phyloP scores from a whole-genome alignment of 1,140 invertebrate genomes.

The Camponotus pennsylvanicus region DNA sequence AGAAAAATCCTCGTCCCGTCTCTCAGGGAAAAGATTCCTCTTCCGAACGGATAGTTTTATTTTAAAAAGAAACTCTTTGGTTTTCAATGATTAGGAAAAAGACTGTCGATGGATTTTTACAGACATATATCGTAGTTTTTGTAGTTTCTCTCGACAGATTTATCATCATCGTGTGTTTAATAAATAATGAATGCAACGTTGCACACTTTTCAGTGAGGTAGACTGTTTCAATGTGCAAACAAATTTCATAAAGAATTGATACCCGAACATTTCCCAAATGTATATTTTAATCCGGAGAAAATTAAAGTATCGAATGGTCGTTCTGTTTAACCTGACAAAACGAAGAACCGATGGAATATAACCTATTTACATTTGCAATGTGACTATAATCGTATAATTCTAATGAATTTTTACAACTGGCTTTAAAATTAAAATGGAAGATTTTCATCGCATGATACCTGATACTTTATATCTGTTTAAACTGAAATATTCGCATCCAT shows the following conservation, averaged over 20 bases:
- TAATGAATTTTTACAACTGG: conserved; percentile 15
- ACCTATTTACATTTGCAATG: conserved; percentile 20
- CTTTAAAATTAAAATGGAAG: conserved; percentile 33
- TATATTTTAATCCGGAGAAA: conserved; percentile 32
- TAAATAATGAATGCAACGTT: conserved; percentile 1
- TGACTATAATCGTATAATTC: conserved; percentile 36
- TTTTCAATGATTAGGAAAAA: background rate
- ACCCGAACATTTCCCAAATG: conserved; percentile 1
- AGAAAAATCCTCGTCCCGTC: background rate
- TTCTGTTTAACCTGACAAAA: conserved; percentile 22
- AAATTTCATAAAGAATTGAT: background rate
- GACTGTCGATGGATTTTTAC: background rate
- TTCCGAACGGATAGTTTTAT: conserved; percentile 10
- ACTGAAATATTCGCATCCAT: no score
- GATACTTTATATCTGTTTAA: no score
- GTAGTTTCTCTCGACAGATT: background rate
- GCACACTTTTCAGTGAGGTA: background rate
- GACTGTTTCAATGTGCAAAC: background rate
- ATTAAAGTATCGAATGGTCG: conserved; percentile 1
- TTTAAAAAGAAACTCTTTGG: background rate
- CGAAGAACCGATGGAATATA: background rate
- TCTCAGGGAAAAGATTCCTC: background rate
- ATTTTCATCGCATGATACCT: background rate
- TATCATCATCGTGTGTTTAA: background rate
- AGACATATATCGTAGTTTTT: background rate